Evolutionary conservation across 1,140 invertebrate genomes (phyloP).

Genomic region (Sinella curviseta): DNA sequence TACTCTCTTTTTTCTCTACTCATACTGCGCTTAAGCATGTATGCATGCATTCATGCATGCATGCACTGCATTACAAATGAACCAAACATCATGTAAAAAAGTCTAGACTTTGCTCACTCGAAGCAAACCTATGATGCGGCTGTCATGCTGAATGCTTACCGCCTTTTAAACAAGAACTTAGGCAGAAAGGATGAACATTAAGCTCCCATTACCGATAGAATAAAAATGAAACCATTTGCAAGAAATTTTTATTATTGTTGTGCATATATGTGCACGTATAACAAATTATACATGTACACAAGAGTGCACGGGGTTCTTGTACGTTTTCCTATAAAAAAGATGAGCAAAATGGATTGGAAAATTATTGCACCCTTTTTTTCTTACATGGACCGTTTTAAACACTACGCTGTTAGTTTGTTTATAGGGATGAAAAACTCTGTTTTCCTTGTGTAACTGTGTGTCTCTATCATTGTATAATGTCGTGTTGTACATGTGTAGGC

Average conservation of each 20-base stretch:
- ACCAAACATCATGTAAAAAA: background rate
- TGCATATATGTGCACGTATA: constrained; percentile 14
- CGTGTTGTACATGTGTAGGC: too few species aligned
- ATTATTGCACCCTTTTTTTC: constrained; percentile 35
- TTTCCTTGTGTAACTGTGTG: background rate
- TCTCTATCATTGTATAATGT: too few species aligned
- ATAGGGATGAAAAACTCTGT: background rate
- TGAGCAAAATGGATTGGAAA: constrained; percentile 43
- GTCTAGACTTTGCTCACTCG: too few species aligned
- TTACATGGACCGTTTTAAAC: background rate
- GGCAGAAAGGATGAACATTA: constrained; percentile 28
- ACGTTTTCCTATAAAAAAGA: too few species aligned
- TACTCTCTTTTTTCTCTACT: too few species aligned
- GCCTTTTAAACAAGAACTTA: background rate
- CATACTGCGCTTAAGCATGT: too few species aligned
- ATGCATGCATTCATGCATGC: background rate
- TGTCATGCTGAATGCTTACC: too few species aligned
- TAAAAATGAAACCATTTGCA: constrained; percentile 43
- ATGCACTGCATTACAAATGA: background rate
- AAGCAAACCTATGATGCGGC: too few species aligned
- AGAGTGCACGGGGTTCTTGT: too few species aligned
- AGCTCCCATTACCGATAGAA: constrained; percentile 34
- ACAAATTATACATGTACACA: too few species aligned
- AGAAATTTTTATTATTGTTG: constrained; percentile 23
- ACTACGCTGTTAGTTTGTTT: too few species aligned